Evolutionary conservation across 1,140 invertebrate species (phyloP).

Genomic region (Nasonia giraulti): DNA sequence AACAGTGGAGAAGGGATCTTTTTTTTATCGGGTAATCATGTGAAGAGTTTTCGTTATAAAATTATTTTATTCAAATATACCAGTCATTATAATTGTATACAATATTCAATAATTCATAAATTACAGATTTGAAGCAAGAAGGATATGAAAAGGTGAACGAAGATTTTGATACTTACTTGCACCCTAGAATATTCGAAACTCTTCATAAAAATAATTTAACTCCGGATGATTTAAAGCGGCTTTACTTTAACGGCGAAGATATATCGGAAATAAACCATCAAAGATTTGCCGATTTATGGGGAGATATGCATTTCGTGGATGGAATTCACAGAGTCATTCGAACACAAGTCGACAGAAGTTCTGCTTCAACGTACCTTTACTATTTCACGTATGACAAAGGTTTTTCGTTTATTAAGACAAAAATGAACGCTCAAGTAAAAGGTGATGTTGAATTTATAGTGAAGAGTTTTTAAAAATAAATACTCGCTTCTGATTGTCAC

Average conservation of each 20-base stretch:
- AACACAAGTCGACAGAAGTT: slow-evolving; percentile 62
- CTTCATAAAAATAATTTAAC: slow-evolving; percentile 50
- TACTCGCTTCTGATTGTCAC: neutral
- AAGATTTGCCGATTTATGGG: slow-evolving; percentile 67
- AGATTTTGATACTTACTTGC: slow-evolving; percentile 48
- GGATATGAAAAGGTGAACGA: slow-evolving; percentile 45
- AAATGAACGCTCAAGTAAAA: slow-evolving; percentile 25
- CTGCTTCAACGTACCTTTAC: slow-evolving; percentile 72
- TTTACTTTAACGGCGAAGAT: slow-evolving; percentile 65
- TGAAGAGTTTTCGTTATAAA: neutral
- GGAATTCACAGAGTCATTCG: slow-evolving; percentile 69
- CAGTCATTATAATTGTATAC: neutral
- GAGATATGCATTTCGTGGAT: slow-evolving; percentile 71
- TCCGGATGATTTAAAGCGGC: slow-evolving; percentile 52
- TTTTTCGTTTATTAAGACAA: slow-evolving; percentile 34
- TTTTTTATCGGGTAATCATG: slow-evolving; percentile 63
- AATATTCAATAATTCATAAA: neutral
- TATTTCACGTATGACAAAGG: slow-evolving; percentile 69
- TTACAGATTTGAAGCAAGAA: slow-evolving; percentile 47
- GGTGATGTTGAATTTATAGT: slow-evolving; percentile 13
- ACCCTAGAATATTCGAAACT: slow-evolving; percentile 34
- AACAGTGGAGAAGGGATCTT: slow-evolving; percentile 76
- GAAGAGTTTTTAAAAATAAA: neutral
- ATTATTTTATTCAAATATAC: neutral
- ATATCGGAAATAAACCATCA: slow-evolving; percentile 58